Conservation (phyloP, 2,797 vertebrate genomes). For the Falco columbarius region DNA sequence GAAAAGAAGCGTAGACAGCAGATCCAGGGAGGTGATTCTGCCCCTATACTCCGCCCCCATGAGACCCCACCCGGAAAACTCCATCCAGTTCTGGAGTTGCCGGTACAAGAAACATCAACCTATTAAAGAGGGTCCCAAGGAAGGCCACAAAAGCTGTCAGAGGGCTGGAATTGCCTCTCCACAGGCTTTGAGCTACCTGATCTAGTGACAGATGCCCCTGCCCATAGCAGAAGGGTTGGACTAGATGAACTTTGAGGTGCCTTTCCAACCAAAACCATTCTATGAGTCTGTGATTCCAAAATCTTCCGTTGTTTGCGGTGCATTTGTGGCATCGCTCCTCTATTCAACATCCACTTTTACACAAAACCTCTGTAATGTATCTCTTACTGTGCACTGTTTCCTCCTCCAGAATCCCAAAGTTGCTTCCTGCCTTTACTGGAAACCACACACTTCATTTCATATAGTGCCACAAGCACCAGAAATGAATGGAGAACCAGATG, state of each 20-base stretch:
- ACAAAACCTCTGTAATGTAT: background rate
- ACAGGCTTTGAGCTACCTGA: background rate
- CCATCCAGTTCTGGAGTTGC: background rate
- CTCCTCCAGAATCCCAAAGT: background rate
- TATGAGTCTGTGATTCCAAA: background rate
- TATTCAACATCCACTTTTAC: background rate
- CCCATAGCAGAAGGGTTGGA: background rate
- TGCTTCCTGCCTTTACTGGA: background rate
- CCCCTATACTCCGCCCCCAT: background rate
- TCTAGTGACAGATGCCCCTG: background rate
- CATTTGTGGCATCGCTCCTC: background rate
- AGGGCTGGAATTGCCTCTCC: background rate
- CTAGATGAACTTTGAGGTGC: background rate
- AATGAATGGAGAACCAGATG: background rate
- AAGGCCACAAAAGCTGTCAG: background rate
- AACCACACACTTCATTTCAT: background rate
- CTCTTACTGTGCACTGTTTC: background rate
- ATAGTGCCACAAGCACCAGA: background rate
- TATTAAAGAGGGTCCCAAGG: background rate
- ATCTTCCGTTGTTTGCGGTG: fast-evolving
- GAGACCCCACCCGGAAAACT: background rate
- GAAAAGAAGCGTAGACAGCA: background rate
- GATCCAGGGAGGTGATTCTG: fast-evolving
- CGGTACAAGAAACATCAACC: fast-evolving
- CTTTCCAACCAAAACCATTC: background rate